Percentiles rank a stretch among this genome's conserved stretches.
Conservation (phyloP, 2,113 vertebrate species). For the Caretta caretta region DNA sequence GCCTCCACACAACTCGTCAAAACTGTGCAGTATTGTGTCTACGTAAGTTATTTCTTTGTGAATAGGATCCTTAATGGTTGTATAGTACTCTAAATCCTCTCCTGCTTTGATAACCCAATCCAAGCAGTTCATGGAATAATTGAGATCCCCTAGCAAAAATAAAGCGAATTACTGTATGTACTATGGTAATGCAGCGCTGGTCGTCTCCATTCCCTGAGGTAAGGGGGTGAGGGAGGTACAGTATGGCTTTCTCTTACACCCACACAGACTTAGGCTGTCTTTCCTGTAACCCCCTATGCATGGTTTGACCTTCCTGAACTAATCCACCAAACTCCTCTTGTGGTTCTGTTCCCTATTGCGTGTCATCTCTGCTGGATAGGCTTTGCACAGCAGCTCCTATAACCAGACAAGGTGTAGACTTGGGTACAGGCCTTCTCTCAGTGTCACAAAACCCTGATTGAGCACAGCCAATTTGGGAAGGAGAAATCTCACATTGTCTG, state of each 20-base stretch:
- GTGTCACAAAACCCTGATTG: not conserved
- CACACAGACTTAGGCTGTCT: not conserved
- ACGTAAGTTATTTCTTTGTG: not conserved
- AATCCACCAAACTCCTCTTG: not conserved
- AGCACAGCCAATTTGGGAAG: not conserved
- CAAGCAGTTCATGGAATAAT: not conserved
- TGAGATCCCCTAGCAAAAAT: not conserved
- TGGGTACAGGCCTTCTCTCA: not conserved
- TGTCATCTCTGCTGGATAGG: not conserved
- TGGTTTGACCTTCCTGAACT: not conserved
- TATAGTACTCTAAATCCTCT: not conserved
- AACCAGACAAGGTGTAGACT: not conserved
- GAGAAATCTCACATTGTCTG: not conserved
- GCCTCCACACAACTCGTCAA: not conserved
- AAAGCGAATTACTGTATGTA: accelerated
- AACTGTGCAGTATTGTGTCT: constrained; percentile 12
- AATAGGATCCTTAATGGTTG: constrained; percentile 4
- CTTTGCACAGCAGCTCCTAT: not conserved
- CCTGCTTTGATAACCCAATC: not conserved
- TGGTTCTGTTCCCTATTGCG: not conserved
- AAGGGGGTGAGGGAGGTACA: not conserved
- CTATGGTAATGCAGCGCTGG: not conserved
- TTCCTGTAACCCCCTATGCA: not conserved
- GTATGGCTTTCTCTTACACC: not conserved
- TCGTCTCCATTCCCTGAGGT: accelerated